Conservation (phyloP, 2,888 invertebrate genomes). For the Idaea aversata region DNA sequence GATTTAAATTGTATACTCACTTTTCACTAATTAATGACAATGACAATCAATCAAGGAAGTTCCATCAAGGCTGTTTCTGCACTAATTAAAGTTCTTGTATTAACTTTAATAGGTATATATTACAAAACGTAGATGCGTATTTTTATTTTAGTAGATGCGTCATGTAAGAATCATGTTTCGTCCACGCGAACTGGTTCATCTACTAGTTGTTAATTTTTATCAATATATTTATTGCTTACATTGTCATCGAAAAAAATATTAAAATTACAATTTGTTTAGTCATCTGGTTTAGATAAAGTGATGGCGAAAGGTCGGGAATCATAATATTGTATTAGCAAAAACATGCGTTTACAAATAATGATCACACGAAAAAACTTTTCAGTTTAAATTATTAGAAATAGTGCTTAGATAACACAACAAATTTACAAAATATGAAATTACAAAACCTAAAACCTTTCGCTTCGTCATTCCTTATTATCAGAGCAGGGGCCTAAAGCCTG, state of each 20-base stretch:
- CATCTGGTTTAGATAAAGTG: not conserved
- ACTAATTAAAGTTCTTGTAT: not conserved
- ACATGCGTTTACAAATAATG: too few species aligned
- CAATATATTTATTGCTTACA: constrained; percentile 34
- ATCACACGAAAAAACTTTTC: too few species aligned
- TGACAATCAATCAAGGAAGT: not conserved
- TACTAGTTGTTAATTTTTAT: constrained; percentile 50
- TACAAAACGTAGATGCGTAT: constrained; percentile 13
- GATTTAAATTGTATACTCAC: not conserved
- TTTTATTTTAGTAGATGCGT: constrained; percentile 62
- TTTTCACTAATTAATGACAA: not conserved
- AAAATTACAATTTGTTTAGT: not conserved
- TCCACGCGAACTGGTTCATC: constrained; percentile 51
- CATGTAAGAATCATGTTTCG: constrained; percentile 56
- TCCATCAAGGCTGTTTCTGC: not conserved
- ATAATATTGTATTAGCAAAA: too few species aligned
- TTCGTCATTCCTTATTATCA: too few species aligned
- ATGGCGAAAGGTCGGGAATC: too few species aligned
- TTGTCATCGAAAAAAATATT: constrained; percentile 31
- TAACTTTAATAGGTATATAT: not conserved
- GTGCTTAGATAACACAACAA: too few species aligned
- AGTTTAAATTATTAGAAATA: too few species aligned
- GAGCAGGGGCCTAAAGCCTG: too few species aligned
- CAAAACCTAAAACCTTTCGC: too few species aligned
- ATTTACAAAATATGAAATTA: too few species aligned